phyloP scores from a whole-genome alignment of 2,113 vertebrate species.

The Callopanchax toddi region DNA sequence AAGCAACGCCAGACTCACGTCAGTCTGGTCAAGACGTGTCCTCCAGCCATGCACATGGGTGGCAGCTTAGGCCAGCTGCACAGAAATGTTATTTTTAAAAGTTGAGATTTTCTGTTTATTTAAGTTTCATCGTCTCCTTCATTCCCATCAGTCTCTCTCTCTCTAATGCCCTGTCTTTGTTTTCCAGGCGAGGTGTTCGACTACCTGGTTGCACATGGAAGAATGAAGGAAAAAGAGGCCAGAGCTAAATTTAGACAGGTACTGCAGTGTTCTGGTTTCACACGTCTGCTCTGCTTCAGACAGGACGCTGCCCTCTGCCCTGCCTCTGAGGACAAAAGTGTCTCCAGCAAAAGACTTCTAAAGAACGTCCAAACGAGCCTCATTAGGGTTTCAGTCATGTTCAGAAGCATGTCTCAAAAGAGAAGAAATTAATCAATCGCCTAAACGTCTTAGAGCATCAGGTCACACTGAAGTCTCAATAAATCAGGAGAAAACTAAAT shows the following conservation, averaged over 20 bases:
- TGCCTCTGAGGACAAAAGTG: neutral
- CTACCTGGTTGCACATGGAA: slow-evolving; percentile 98
- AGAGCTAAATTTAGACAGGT: slow-evolving; percentile 99
- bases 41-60: slow-evolving; percentile 50
- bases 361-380: slow-evolving; percentile 15
- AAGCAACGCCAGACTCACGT: neutral
- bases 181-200: slow-evolving; percentile 95
- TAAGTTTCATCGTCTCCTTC: neutral
- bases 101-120: slow-evolving; percentile 19
- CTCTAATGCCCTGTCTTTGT: neutral
- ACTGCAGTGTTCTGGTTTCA: slow-evolving; percentile 71
- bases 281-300: slow-evolving; percentile 48
- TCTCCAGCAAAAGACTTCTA: slow-evolving; percentile 5
- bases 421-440: too few relatives aligned
- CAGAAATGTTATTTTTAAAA: slow-evolving; percentile 4
- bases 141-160: neutral
- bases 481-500: too few relatives aligned
- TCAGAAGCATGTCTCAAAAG: neutral
- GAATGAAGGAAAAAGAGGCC: slow-evolving; percentile 99
- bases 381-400: slow-evolving; percentile 8
- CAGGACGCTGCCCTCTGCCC: slow-evolving; percentile 24
- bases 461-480: too few relatives aligned
- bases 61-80: slow-evolving; percentile 33
- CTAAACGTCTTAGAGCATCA: too few relatives aligned
- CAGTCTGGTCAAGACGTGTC: slow-evolving; percentile 16